phyloP scores from a whole-genome alignment of 1,140 invertebrate species.

The Tetraneura akinire region DNA sequence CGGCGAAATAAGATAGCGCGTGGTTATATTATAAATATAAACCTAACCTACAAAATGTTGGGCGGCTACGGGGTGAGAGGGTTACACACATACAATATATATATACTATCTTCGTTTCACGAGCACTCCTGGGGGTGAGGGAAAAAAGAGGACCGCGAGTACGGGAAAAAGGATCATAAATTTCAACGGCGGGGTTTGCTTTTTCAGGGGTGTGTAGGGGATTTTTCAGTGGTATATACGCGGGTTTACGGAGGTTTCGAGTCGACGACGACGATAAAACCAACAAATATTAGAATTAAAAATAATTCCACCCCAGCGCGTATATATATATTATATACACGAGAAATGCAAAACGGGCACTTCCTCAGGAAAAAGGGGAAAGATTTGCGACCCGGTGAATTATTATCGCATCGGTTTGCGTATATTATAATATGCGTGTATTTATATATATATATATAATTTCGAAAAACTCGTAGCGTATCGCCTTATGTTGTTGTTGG shows the following conservation, averaged over 20 bases:
- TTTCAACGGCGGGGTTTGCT: not conserved
- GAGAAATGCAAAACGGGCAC: slow-evolving; percentile 48
- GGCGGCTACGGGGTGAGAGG: not conserved
- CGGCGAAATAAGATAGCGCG: slow-evolving; percentile 19
- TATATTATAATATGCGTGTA: too few species aligned
- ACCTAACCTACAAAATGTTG: too few species aligned
- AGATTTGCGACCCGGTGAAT: slow-evolving; percentile 48
- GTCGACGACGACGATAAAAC: slow-evolving; percentile 47
- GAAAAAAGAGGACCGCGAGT: not conserved
- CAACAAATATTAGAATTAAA: slow-evolving; percentile 51
- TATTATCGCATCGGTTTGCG: slow-evolving; percentile 42
- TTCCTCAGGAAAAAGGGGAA: slow-evolving; percentile 51
- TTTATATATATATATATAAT: slow-evolving; percentile 11
- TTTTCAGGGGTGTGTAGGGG: not conserved
- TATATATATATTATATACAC: too few species aligned
- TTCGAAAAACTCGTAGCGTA: slow-evolving; percentile 31
- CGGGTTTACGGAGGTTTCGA: not conserved
- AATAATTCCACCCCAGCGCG: slow-evolving; percentile 46
- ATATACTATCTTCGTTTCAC: not conserved
- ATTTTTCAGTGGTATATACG: slow-evolving; percentile 14
- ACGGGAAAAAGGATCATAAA: slow-evolving; percentile 42
- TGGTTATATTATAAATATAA: too few species aligned
- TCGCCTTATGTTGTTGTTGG: slow-evolving; percentile 40
- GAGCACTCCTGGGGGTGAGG: not conserved
- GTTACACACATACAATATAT: not conserved